Conservation (phyloP, 2,113 vertebrate species). For the Dromiciops gliroides region DNA sequence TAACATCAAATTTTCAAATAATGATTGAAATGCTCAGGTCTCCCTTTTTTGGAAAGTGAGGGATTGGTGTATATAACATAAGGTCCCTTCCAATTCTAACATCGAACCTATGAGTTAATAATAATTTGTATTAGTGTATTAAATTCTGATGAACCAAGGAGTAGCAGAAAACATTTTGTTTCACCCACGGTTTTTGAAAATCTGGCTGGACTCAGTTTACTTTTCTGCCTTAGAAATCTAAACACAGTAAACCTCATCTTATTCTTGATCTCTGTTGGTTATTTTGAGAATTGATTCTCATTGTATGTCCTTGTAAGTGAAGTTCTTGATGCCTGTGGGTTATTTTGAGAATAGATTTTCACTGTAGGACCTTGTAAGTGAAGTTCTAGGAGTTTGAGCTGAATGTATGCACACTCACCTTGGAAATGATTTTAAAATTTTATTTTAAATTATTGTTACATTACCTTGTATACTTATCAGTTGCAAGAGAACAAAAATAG, state of each 20-base stretch:
- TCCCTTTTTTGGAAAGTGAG: background rate
- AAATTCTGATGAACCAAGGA: background rate
- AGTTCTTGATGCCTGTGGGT: background rate
- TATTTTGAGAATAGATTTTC: background rate
- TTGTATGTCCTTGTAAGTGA: background rate
- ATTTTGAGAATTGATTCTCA: background rate
- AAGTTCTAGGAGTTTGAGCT: background rate
- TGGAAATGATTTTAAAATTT: background rate
- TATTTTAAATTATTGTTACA: background rate
- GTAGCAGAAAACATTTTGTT: background rate
- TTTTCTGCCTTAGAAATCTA: background rate
- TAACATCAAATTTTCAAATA: background rate
- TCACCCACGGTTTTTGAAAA: background rate
- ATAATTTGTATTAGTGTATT: background rate
- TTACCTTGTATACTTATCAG: background rate
- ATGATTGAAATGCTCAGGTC: background rate
- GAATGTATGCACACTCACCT: background rate
- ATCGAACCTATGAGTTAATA: background rate
- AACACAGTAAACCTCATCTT: background rate
- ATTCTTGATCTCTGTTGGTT: background rate
- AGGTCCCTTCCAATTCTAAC: background rate
- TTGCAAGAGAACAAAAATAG: background rate
- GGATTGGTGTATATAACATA: background rate
- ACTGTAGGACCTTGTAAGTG: background rate
- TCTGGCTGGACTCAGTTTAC: background rate